Percentiles rank a stretch among this genome's conserved stretches.
These are phyloP conservation scores for Rotaria socialis DNA, from an alignment of 2,888 invertebrate species.

Conservation along the genomic window DNA sequence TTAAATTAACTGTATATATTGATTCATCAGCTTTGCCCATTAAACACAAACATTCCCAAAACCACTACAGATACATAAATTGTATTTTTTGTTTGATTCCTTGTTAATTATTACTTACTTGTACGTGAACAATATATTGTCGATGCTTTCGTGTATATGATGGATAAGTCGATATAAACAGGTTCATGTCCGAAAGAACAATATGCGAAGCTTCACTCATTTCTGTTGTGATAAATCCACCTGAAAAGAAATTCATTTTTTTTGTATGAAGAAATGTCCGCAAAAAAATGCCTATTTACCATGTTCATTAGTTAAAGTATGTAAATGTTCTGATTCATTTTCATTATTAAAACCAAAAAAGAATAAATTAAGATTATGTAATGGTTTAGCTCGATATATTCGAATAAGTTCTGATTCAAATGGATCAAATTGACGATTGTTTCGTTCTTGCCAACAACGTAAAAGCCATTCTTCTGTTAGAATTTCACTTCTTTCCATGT, in stretches of 20 bases:
- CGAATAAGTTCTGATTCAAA: slow-evolving; percentile 65
- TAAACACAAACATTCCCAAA: slow-evolving; percentile 95
- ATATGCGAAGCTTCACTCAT: slow-evolving; percentile 50
- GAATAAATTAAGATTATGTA: slow-evolving; percentile 65
- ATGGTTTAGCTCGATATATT: slow-evolving; percentile 40
- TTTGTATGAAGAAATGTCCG: no score
- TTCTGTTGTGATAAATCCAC: slow-evolving; percentile 44
- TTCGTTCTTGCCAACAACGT: slow-evolving; percentile 74
- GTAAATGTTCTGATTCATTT: slow-evolving; percentile 53
- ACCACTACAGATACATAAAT: slow-evolving; percentile 69
- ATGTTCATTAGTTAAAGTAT: slow-evolving; percentile 45
- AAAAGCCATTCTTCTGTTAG: slow-evolving; percentile 82
- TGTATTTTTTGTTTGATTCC: not conserved
- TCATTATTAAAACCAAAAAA: slow-evolving; percentile 77
- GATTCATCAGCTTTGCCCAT: slow-evolving; percentile 84
- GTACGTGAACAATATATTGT: not conserved
- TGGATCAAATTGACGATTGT: slow-evolving; percentile 67
- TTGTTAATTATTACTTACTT: not conserved
- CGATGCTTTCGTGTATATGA: not conserved
- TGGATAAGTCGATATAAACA: not conserved
- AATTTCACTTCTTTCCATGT: slow-evolving; percentile 76
- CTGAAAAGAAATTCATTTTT: not conserved
- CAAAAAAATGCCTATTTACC: not conserved
- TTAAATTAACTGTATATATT: slow-evolving; percentile 71
- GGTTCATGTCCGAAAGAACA: slow-evolving; percentile 54